Evolutionary conservation across 2,888 invertebrate genomes (phyloP).

Genomic region (Resseliella maxima): DNA sequence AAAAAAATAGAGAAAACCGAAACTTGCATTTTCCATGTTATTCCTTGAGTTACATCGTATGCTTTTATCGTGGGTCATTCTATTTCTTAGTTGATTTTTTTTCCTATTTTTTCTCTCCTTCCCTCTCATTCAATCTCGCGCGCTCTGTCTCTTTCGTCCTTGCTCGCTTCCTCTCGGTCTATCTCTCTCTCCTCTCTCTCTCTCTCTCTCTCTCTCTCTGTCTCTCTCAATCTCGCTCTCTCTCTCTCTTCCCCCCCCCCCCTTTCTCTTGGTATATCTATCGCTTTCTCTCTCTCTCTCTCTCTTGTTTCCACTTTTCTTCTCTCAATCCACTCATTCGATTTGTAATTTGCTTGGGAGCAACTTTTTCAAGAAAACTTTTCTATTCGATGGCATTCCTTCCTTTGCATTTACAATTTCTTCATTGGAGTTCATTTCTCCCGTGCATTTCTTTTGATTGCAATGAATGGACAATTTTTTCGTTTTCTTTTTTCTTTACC

Average conservation of each 20-base stretch:
- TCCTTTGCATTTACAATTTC: constrained; percentile 14
- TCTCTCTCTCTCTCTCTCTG: too few relatives aligned
- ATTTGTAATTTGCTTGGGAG: neutral
- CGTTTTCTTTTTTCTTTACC: neutral
- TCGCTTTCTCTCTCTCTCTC: too few relatives aligned
- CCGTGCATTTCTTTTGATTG: constrained; percentile 11
- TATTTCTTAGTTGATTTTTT: neutral
- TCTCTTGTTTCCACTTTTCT: too few relatives aligned
- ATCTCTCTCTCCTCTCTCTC: too few relatives aligned
- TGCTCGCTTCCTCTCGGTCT: too few relatives aligned
- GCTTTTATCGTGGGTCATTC: neutral
- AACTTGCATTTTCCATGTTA: neutral
- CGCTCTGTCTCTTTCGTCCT: too few relatives aligned
- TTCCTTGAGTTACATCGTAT: neutral
- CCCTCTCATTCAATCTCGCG: too few relatives aligned
- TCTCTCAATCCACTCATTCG: too few relatives aligned
- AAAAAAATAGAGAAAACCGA: neutral
- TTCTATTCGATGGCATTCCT: neutral
- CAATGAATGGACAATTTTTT: constrained; percentile 29
- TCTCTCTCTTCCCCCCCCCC: too few relatives aligned
- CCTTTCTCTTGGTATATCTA: too few relatives aligned
- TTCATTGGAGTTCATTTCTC: neutral
- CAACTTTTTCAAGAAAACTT: neutral
- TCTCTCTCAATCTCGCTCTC: too few relatives aligned
- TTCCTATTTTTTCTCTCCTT: neutral